phyloP scores from a whole-genome alignment of 35 echinoderm and acorn worm species.

The Holothuria glaberrima region DNA sequence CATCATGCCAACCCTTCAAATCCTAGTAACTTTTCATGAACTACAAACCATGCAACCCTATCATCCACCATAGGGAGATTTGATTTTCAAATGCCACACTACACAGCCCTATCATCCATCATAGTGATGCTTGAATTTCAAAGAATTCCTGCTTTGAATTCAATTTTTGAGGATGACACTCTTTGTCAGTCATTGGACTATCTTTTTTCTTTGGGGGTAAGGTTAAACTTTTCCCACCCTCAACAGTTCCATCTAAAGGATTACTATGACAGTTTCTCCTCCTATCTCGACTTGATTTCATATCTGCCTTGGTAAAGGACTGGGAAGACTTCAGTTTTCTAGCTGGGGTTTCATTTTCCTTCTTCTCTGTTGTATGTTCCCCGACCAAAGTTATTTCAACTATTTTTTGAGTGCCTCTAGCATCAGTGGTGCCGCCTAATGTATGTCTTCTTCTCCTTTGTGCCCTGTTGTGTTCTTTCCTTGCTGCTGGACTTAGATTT shows the following conservation, averaged over 20 bases:
- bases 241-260: constrained; percentile 1
- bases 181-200: constrained; percentile 24
- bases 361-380: constrained; percentile 33
- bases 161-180: constrained; percentile 44
- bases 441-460: constrained; percentile 80
- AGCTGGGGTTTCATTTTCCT: not conserved
- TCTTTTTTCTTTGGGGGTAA: constrained; percentile 17
- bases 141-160: constrained; percentile 53
- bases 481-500: constrained; percentile 51
- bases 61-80: too few species aligned
- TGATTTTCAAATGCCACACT: too few species aligned
- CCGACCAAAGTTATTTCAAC: constrained; percentile 63
- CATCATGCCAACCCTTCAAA: too few species aligned
- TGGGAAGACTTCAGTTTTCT: constrained; percentile 30
- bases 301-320: not conserved
- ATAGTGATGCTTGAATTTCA: constrained; percentile 37
- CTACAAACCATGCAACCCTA: not conserved
- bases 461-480: constrained; percentile 69
- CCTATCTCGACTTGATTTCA: not conserved
- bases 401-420: constrained; percentile 68
- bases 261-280: constrained; percentile 45
- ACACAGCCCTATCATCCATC: too few species aligned
- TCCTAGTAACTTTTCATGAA: too few species aligned
- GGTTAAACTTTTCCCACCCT: constrained; percentile 13
- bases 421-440: constrained; percentile 68